Conservation (phyloP, 2,797 vertebrate genomes). For the Sebastes iracundus region DNA sequence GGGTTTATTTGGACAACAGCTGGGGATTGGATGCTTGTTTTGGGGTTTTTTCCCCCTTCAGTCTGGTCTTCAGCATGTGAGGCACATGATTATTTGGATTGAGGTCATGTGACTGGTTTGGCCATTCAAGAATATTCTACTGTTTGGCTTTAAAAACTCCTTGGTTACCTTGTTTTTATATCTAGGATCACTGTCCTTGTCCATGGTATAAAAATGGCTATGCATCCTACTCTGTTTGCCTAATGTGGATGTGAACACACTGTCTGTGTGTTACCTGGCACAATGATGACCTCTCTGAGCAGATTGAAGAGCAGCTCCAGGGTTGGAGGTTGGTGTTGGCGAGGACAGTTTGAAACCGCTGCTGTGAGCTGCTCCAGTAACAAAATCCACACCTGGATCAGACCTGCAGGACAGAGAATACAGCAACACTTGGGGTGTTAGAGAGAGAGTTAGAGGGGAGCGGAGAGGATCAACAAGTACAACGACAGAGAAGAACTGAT, state of each 20-base stretch:
- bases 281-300: slow-evolving; percentile 89
- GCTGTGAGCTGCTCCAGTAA: slow-evolving; percentile 95
- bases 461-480: neutral
- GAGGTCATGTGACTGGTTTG: neutral
- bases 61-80: neutral
- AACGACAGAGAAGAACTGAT: neutral
- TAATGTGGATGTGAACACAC: too few relatives aligned
- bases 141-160: neutral
- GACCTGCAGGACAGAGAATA: slow-evolving; percentile 78
- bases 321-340: slow-evolving; percentile 95
- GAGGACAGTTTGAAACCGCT: slow-evolving; percentile 94
- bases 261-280: slow-evolving; percentile 82
- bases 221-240: neutral
- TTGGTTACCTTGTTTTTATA: neutral
- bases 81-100: neutral
- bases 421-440: neutral
- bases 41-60: accelerated
- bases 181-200: neutral
- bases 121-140: neutral
- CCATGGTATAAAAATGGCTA: neutral
- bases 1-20: neutral
- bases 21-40: neutral
- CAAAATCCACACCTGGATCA: slow-evolving; percentile 97
- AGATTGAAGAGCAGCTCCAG: slow-evolving; percentile 94
- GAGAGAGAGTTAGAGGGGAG: neutral